Base-by-base conservation (phyloP, 2,113 vertebrate genomes). In the Podarcis cretensis region DNA sequence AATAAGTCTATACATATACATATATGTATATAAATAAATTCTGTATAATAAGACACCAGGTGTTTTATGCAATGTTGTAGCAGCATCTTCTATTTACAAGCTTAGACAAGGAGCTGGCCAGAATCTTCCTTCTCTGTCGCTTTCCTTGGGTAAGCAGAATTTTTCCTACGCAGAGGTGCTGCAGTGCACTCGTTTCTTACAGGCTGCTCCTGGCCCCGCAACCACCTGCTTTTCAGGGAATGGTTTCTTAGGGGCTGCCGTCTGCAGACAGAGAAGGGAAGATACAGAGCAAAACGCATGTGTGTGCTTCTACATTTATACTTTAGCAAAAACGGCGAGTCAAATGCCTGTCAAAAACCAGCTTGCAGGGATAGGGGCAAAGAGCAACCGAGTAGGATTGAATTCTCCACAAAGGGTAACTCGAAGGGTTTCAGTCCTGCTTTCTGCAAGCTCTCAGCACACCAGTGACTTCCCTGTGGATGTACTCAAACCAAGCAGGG, bases 241-340 rank as follows among this genome's bases (percentile, higher is more conserved):
- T 37, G 54, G 35, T 20, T 89, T 79, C 40, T 89, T 92, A 68
- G 48, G 89, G 81, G 86, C 59, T 57, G 90, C 91, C 21, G 90
- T 82, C 96, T 97, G 93, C n/a, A 48, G 37, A 81, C 12, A 86
- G 65, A 76, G 43, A 25, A 5, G 16, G 74, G 25, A 23, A 77
- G 35, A n/a, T 0, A 23, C 1, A 12, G 16, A 8, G 18, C 25
- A 80, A 3, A 57, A 18, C 1, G 6, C 43, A 48, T 18, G 23
- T 2, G 48, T 3, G 48, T 80, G 48, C 2, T 5, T 7, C 23
- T 54, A 10, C 27, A 25, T 27, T 32, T 32, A 32, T 35, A 35
- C 35, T 35, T 35, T 37, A 74, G 32, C 71, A 18, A 32, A 10
- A 73, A 73, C 9, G 48, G 48, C 2, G 10, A 54, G 48, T 54